Evolutionary conservation across 2,797 vertebrate genomes (phyloP), one percentile per base, ranked within the genome.

Genomic region (Simalia tracyae): DNA sequence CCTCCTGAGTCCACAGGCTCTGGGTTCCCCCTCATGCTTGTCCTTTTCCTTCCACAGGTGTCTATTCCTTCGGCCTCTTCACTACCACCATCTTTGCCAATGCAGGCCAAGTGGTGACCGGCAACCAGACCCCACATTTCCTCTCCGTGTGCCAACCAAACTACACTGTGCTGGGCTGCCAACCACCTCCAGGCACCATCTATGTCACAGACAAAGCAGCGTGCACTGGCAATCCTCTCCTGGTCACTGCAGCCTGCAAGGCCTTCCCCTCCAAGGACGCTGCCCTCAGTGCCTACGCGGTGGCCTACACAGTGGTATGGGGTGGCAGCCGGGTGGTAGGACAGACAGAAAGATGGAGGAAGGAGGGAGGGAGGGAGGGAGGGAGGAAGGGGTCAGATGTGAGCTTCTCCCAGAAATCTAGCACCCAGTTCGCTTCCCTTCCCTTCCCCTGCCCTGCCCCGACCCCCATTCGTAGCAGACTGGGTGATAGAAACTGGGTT

Each of bases 211-310:
- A 98, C 94, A 97, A 95, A 9, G 95, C 97, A 93, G 81, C 98
- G 97, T 96, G 99, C 95, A 98, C 98, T 0, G 99, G 98, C 50
- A 98, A 98, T 97, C 98, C 98, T 0, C 98, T 96, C 95, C 95
- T 98, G 90, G 98, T 99, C 95, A 96, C 95, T 0, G 98, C 98
- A 0, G 99, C 99, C 0, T 98, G 98, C 66, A 98, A 98, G 91
- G 98, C 99, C 89, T 99, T 99, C 94, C 99, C 99, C 61, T 99
- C 98, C 95, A 99, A 99, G 96, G 98, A 99, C 0, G 98, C 98
- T 0, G 99, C 98, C 0, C 98, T 99, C 92, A 98, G 98, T 92
- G 98, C 98, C 92, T 99, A 99, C 60, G 98, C 98, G 0, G 98
- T 98, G 85, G 96, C 98, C 94, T 99, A 99, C 95, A 99, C 98